These are phyloP conservation scores for Trichacis sp. DNA, from an alignment of 2,888 invertebrate species.

Conservation along the genomic window DNA sequence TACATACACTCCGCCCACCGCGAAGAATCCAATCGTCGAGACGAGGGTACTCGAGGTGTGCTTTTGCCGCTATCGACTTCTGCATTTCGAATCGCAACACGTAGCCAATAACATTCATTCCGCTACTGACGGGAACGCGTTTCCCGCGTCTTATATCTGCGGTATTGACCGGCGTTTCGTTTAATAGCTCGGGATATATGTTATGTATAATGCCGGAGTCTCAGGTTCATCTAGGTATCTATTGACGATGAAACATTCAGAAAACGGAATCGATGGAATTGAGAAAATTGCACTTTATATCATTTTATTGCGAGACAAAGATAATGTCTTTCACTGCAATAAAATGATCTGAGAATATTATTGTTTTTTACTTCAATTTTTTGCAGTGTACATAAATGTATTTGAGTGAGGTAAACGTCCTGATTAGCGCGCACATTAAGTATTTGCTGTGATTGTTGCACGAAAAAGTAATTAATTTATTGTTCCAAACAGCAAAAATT, in stretches of 20 bases:
- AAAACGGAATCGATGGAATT: not conserved
- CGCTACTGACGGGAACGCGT: constrained; percentile 16
- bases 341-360: no score
- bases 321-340: no score
- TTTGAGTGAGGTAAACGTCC: no score
- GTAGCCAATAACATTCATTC: constrained; percentile 22
- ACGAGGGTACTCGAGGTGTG: not conserved
- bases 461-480: no score
- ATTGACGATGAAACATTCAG: not conserved
- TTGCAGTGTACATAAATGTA: no score
- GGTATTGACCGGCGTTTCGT: not conserved
- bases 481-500: no score
- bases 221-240: not conserved
- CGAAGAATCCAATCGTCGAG: not conserved
- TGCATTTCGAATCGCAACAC: constrained; percentile 19
- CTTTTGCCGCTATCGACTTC: constrained; percentile 5
- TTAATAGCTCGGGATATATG: not conserved
- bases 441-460: no score
- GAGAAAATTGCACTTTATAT: not conserved
- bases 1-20: not conserved
- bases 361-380: no score
- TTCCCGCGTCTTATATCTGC: constrained; percentile 5
- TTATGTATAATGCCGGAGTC: not conserved
- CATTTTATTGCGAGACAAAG: not conserved
- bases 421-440: no score